Percentiles rank a stretch among this genome's conserved stretches.
phyloP scores from a whole-genome alignment of 1,140 invertebrate species.

The Nomia melanderi region DNA sequence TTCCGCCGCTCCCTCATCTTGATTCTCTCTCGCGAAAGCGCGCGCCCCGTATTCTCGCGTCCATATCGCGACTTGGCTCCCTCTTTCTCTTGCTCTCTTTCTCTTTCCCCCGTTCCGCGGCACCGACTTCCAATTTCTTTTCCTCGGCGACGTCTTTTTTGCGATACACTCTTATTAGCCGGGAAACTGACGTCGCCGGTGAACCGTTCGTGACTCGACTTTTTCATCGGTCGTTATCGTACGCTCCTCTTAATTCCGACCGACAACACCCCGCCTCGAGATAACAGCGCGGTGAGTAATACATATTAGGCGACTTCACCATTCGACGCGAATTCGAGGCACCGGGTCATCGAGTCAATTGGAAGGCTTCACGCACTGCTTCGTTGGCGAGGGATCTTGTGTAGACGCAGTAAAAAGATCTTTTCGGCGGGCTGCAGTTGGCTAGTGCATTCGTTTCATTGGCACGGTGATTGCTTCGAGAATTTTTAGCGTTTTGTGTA shows the following conservation, averaged over 20 bases:
- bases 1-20: constrained; percentile 16
- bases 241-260: background rate
- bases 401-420: no score
- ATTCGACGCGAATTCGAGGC: background rate
- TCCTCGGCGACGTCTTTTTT: background rate
- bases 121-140: constrained; percentile 22
- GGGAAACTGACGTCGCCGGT: constrained; percentile 15
- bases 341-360: background rate
- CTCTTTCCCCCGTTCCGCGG: constrained; percentile 11
- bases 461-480: no score
- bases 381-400: no score
- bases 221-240: background rate
- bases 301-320: background rate
- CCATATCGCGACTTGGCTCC: constrained; percentile 13
- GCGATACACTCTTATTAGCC: constrained; percentile 38
- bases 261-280: background rate
- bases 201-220: constrained; percentile 38
- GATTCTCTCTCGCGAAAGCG: constrained; percentile 33
- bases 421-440: no score
- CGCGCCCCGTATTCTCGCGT: constrained; percentile 28
- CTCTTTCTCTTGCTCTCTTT: no score
- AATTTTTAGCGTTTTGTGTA: no score
- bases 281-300: background rate
- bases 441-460: no score
- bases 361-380: no score